Conservation (phyloP, 2,113 vertebrate genomes). For the Dromiciops gliroides region DNA sequence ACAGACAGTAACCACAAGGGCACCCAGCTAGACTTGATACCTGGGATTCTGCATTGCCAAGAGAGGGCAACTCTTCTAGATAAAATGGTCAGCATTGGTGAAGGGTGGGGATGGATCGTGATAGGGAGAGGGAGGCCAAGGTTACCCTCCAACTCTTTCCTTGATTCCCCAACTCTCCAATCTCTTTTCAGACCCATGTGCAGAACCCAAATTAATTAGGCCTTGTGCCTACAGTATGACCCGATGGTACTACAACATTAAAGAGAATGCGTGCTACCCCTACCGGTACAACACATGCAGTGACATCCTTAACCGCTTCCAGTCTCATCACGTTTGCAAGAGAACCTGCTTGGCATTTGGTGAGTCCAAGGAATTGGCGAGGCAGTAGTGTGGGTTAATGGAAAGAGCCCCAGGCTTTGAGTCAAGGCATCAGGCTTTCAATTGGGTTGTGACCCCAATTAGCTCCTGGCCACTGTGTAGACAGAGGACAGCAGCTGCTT, state of each 20-base stretch:
- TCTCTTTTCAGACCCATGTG: background rate
- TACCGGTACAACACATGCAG: background rate
- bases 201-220: too few species aligned
- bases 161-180: background rate
- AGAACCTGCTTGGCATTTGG: background rate
- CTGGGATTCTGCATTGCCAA: background rate
- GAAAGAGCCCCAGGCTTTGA: background rate
- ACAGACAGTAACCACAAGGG: background rate
- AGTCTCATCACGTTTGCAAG: background rate
- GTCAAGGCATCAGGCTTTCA: background rate
- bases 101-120: too few species aligned
- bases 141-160: background rate
- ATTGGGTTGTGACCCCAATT: background rate
- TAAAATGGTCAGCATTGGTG: background rate
- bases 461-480: background rate
- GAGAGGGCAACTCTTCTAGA: background rate
- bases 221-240: too few species aligned
- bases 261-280: too few species aligned
- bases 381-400: background rate
- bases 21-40: background rate
- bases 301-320: background rate
- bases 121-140: background rate
- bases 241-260: too few species aligned
- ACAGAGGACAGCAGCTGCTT: background rate
- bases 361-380: background rate